phyloP scores from a whole-genome alignment of 1,140 invertebrate species.

The Delia radicum region DNA sequence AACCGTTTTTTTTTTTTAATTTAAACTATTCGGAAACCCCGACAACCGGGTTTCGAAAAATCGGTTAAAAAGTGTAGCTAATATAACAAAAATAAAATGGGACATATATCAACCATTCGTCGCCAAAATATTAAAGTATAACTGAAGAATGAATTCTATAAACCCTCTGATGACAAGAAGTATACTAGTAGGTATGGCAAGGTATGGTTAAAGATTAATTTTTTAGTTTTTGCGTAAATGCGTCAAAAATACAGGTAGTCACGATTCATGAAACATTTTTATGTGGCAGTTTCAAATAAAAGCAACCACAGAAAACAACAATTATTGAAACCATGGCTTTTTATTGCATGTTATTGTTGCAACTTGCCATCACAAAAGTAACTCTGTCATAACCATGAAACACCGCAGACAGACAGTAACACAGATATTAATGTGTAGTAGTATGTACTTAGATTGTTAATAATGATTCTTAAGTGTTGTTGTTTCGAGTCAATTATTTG shows the following conservation, averaged over 20 bases:
- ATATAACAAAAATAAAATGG: too few relatives aligned
- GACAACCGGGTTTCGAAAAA: too few relatives aligned
- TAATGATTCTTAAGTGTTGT: neutral
- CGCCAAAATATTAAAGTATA: too few relatives aligned
- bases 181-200: too few relatives aligned
- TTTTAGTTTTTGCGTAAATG: conserved; percentile 16
- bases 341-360: conserved; percentile 3
- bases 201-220: too few relatives aligned
- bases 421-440: neutral
- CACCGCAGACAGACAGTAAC: neutral
- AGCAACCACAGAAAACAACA: neutral
- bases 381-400: neutral
- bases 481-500: neutral
- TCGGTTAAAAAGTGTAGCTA: too few relatives aligned
- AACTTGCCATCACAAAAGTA: neutral
- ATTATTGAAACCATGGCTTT: neutral
- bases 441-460: neutral
- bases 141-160: too few relatives aligned
- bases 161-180: too few relatives aligned
- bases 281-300: conserved; percentile 6
- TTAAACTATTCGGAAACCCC: too few relatives aligned
- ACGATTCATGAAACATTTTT: conserved; percentile 20
- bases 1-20: too few relatives aligned
- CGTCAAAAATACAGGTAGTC: conserved; percentile 23
- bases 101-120: too few relatives aligned